Conservation (phyloP, 1,140 invertebrate species). For the Bombus turneri region DNA sequence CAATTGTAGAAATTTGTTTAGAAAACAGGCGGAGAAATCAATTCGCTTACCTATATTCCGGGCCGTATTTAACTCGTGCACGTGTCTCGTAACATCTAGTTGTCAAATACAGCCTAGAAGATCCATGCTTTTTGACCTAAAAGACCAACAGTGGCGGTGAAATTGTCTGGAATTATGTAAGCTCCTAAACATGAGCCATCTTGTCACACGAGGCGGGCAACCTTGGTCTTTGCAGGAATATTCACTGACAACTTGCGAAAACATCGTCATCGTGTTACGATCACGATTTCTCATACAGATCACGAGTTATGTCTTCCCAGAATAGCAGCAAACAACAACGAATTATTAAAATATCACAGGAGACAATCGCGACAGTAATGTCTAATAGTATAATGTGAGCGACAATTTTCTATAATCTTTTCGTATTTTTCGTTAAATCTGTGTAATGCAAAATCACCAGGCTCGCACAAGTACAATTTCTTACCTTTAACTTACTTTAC, state of each 20-base stretch:
- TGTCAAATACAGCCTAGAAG: constrained; percentile 69
- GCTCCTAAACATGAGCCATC: constrained; percentile 73
- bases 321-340: neutral
- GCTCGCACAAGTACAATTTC: neutral
- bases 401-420: neutral
- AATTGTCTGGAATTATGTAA: constrained; percentile 73
- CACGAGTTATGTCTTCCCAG: neutral
- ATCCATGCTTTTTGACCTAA: constrained; percentile 78
- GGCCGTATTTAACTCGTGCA: constrained; percentile 61
- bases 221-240: constrained; percentile 64
- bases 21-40: constrained; percentile 3
- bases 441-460: neutral
- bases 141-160: constrained; percentile 58
- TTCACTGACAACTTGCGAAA: constrained; percentile 65
- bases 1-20: constrained; percentile 21
- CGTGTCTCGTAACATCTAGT: constrained; percentile 70
- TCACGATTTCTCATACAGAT: neutral
- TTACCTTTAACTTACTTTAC: constrained; percentile 66
- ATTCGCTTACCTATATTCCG: constrained; percentile 68
- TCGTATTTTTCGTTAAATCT: neutral
- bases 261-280: neutral
- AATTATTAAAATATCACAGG: neutral
- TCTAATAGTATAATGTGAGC: neutral
- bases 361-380: constrained; percentile 12
- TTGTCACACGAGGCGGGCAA: constrained; percentile 71